Evolutionary conservation across 2,113 vertebrate genomes (phyloP).

Genomic region (Parus major): DNA sequence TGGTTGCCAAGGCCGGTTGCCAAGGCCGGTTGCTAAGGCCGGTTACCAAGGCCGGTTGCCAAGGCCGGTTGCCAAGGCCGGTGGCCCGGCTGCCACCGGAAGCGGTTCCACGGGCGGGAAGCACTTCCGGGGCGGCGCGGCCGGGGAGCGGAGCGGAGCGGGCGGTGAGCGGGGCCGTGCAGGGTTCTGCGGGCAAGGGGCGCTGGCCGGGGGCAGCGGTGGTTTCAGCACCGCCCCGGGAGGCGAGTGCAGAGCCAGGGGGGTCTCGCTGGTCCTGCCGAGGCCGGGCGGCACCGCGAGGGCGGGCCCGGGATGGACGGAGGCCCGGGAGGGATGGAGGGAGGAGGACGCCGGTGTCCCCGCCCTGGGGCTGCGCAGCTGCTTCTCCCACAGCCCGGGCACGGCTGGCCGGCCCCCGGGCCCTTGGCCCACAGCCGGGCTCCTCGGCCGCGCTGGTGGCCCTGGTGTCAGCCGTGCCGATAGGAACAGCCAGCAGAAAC

Average conservation of each 20-base stretch:
- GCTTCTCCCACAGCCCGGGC: background rate
- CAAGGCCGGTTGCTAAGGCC: background rate
- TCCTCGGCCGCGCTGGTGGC: accelerated
- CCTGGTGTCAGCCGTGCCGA: accelerated
- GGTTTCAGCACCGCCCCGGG: background rate
- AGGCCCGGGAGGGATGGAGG: background rate
- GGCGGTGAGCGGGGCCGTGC: background rate
- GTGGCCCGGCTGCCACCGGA: no score
- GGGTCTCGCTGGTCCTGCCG: background rate
- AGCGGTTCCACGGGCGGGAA: background rate
- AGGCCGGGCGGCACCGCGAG: background rate
- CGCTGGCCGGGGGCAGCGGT: background rate
- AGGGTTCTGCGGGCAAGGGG: accelerated
- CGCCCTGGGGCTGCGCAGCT: background rate
- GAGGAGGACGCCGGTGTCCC: background rate
- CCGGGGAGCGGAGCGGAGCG: background rate
- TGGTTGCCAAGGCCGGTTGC: background rate
- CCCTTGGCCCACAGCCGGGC: accelerated
- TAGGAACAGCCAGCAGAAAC: accelerated
- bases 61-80: background rate
- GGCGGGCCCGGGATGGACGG: background rate
- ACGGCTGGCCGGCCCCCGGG: background rate
- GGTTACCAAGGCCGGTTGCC: background rate
- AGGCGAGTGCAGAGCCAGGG: accelerated
- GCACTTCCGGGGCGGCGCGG: background rate